A percentile compares a stretch with the other conserved stretches of the same genome.
These are phyloP conservation scores for Diploscapter pachys DNA, from an alignment of 1,140 invertebrate genomes.

Conservation along the genomic window DNA sequence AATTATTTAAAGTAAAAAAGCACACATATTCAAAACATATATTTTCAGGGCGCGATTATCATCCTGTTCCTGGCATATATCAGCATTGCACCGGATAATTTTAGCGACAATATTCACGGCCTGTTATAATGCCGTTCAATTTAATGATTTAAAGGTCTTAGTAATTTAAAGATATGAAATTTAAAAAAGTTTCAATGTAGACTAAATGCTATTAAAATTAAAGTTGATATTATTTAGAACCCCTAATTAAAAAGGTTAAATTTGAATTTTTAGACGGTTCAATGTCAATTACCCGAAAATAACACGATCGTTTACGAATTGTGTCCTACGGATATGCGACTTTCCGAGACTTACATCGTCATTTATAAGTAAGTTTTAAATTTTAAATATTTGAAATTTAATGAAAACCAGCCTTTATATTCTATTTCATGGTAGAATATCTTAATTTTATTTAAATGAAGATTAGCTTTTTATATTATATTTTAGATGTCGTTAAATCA, in stretches of 20 bases:
- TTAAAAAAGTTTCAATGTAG: too few species aligned
- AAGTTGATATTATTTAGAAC: background rate
- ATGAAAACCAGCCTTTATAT: background rate
- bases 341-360: slow-evolving; percentile 40
- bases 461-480: background rate
- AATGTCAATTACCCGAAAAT: slow-evolving; percentile 31
- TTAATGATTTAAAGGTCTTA: slow-evolving; percentile 40
- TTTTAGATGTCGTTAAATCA: too few species aligned
- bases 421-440: background rate
- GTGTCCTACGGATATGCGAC: slow-evolving; percentile 44
- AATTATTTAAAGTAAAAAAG: too few species aligned
- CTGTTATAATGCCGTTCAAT: slow-evolving; percentile 43
- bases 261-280: slow-evolving; percentile 28
- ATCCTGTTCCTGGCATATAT: too few species aligned
- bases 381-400: background rate
- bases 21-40: too few species aligned
- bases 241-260: background rate
- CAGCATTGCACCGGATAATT: too few species aligned
- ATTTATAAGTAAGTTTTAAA: slow-evolving; percentile 43
- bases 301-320: slow-evolving; percentile 36
- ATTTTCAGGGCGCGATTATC: too few species aligned
- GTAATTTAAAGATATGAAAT: background rate
- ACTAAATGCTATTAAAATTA: background rate
- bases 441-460: background rate
- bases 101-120: slow-evolving; percentile 12